These are phyloP conservation scores for Thamnophis sirtalis DNA, from an alignment of 2,113 vertebrate genomes.

Conservation along the genomic window DNA sequence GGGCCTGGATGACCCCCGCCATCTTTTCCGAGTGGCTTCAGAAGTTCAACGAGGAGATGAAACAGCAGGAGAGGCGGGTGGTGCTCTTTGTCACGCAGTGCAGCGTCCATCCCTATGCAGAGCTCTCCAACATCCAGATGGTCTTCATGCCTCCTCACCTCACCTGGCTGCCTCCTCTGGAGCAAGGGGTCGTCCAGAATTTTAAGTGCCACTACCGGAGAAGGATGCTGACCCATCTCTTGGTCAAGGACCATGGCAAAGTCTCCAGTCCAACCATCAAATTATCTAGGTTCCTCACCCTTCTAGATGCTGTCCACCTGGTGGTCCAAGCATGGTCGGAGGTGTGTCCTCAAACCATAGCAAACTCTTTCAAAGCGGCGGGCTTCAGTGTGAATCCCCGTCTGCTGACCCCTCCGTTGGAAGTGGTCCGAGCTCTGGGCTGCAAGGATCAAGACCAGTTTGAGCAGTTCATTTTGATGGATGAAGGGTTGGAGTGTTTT, in stretches of 20 bases:
- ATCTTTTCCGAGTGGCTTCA: conserved; percentile 48
- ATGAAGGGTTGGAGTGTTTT: neutral
- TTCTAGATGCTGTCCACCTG: conserved; percentile 48
- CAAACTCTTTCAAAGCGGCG: conserved; percentile 39
- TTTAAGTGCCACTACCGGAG: conserved; percentile 51
- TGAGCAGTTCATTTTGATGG: neutral
- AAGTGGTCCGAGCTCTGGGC: fast-evolving
- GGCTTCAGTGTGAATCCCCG: neutral
- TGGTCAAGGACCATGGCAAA: conserved; percentile 25
- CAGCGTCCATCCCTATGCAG: conserved; percentile 17
- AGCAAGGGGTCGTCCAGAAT: conserved; percentile 16
- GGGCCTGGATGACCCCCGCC: fast-evolving
- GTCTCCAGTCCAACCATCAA: neutral
- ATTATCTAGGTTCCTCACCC: neutral
- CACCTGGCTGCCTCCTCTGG: conserved; percentile 13
- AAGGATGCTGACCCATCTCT: conserved; percentile 50
- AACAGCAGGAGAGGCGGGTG: conserved; percentile 7
- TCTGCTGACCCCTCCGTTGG: fast-evolving
- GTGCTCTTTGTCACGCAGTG: conserved; percentile 28
- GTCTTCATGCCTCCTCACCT: neutral
- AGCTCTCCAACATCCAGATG: conserved; percentile 43
- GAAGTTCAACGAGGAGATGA: conserved; percentile 37
- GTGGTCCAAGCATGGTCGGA: conserved; percentile 43
- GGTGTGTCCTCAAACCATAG: neutral
- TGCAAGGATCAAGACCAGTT: neutral